Evolutionary conservation across 1,140 invertebrate genomes (phyloP).

Genomic region (Tetramorium simillimum): DNA sequence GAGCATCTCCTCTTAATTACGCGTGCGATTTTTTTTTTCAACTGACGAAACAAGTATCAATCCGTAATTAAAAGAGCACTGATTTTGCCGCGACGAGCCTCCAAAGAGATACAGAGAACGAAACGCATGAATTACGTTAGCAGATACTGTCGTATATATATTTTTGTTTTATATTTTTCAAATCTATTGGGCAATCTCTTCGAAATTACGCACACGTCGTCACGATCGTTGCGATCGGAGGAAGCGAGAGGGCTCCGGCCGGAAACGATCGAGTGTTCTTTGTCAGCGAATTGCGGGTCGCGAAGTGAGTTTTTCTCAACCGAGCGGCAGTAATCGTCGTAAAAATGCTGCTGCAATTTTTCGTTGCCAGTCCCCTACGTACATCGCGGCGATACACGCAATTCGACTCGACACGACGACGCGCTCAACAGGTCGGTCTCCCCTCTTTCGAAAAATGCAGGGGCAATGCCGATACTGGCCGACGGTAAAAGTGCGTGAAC

Average conservation of each 20-base stretch:
- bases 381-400: constrained; percentile 47
- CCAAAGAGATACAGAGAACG: not conserved
- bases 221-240: not conserved
- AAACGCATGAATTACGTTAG: not conserved
- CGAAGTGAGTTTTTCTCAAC: constrained; percentile 38
- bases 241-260: not conserved
- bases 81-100: not conserved
- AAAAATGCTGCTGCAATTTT: constrained; percentile 5
- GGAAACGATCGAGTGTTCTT: constrained; percentile 34
- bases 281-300: constrained; percentile 32
- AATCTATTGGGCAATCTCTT: not conserved
- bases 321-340: constrained; percentile 8
- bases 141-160: not conserved
- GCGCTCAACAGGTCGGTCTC: constrained; percentile 79
- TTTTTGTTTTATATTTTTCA: not conserved
- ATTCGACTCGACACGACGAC: constrained; percentile 67
- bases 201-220: not conserved
- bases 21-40: not conserved
- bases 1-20: constrained; percentile 3
- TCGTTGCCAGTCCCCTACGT: constrained; percentile 23
- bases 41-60: not conserved
- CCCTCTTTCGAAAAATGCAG: constrained; percentile 70
- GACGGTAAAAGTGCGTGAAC: constrained; percentile 80
- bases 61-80: not conserved
- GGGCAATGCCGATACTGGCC: constrained; percentile 71